Evolutionary conservation across 2,888 invertebrate genomes (phyloP).

Genomic region (Pecten maximus): DNA sequence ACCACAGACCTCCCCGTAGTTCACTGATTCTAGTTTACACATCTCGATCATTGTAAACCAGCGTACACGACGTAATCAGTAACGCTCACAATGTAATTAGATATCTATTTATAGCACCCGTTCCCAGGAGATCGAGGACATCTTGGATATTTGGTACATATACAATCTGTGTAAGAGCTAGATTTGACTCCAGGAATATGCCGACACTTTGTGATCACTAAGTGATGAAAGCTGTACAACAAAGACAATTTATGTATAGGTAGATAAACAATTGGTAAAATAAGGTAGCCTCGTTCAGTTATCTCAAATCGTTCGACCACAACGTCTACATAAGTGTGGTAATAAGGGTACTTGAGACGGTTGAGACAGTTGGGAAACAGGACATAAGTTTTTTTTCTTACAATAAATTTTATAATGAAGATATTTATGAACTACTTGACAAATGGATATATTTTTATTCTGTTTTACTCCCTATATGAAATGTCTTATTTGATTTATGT

Average conservation of each 20-base stretch:
- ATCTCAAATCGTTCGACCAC: neutral
- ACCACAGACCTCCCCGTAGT: slow-evolving; percentile 27
- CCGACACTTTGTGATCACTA: neutral
- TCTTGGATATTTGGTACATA: neutral
- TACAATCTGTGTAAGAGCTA: neutral
- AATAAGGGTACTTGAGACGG: neutral
- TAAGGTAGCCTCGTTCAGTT: neutral
- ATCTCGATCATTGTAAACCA: neutral
- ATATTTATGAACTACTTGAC: neutral
- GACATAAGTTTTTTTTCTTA: neutral
- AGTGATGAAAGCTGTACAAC: neutral
- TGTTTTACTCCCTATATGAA: neutral
- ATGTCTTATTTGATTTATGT: neutral
- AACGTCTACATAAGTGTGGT: neutral
- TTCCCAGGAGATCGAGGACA: slow-evolving; percentile 14
- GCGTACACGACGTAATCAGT: neutral
- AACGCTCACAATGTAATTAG: neutral
- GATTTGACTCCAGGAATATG: neutral
- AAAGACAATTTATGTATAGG: neutral
- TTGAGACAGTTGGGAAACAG: neutral
- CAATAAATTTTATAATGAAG: neutral
- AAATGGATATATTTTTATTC: neutral
- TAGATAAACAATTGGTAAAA: neutral
- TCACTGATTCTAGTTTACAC: neutral
- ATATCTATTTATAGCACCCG: neutral